phyloP scores from a whole-genome alignment of 2,113 vertebrate species.

The Festucalex cinctus region DNA sequence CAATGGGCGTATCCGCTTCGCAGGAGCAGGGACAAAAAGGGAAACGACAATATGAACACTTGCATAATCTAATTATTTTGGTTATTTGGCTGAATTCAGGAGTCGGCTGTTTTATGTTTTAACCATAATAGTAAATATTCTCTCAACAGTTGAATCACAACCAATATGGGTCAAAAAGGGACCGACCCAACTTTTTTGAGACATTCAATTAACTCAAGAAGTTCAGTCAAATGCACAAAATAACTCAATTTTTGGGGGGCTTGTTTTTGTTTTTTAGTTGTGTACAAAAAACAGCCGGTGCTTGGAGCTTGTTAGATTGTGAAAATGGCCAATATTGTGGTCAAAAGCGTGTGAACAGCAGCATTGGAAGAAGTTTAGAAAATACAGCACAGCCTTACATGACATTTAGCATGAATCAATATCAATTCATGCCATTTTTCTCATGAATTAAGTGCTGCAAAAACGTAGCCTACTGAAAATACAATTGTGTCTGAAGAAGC shows the following conservation, averaged over 20 bases:
- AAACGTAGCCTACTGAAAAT: neutral
- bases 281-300: no score
- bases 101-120: neutral
- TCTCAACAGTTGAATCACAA: neutral
- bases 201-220: no score
- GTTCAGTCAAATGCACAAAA: no score
- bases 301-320: no score
- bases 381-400: neutral
- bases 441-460: neutral
- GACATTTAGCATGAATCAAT: neutral
- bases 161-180: neutral
- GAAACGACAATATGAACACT: neutral
- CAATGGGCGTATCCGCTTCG: slow-evolving; percentile 94
- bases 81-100: neutral
- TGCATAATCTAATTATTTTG: neutral
- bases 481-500: neutral
- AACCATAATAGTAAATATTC: neutral
- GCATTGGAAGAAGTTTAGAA: neutral
- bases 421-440: neutral
- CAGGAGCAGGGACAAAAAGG: neutral
- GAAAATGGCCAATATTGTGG: no score
- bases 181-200: no score
- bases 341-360: neutral
- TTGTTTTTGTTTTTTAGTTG: no score
- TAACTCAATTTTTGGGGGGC: no score